Evolutionary conservation across 2,113 vertebrate species (phyloP).

Genomic region (Ophiodon elongatus): DNA sequence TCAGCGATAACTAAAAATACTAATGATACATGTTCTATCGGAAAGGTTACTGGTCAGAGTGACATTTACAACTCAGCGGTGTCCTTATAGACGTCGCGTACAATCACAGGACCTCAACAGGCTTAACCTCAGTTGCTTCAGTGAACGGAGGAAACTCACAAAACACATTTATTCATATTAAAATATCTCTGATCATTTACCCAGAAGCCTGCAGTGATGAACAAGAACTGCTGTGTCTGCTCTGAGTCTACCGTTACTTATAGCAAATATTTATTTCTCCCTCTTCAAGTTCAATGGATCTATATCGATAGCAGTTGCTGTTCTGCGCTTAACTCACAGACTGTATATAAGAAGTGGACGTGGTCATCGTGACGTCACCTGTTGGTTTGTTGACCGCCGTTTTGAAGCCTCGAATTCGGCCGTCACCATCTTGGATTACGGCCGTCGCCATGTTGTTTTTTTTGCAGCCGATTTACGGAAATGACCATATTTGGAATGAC

Average conservation of each 20-base stretch:
- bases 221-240: constrained; percentile 17
- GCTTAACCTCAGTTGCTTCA: background rate
- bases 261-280: background rate
- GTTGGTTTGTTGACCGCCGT: too few relatives aligned
- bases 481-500: too few relatives aligned
- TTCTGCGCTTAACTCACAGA: background rate
- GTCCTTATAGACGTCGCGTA: background rate
- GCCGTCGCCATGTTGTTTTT: too few relatives aligned
- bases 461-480: too few relatives aligned
- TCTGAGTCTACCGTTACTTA: background rate
- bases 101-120: background rate
- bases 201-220: constrained; percentile 2
- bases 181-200: background rate
- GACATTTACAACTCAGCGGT: too few relatives aligned
- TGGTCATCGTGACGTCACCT: too few relatives aligned
- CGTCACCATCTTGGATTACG: too few relatives aligned
- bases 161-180: constrained; percentile 8
- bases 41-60: too few relatives aligned
- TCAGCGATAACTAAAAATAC: background rate
- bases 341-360: too few relatives aligned
- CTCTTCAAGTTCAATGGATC: constrained; percentile 18
- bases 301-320: constrained; percentile 32
- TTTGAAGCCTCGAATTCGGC: too few relatives aligned
- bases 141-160: background rate
- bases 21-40: background rate